A percentile compares a stretch with the other conserved stretches of the same genome.
Conservation (phyloP, 2,888 invertebrate species). For the Melanargia galathea region DNA sequence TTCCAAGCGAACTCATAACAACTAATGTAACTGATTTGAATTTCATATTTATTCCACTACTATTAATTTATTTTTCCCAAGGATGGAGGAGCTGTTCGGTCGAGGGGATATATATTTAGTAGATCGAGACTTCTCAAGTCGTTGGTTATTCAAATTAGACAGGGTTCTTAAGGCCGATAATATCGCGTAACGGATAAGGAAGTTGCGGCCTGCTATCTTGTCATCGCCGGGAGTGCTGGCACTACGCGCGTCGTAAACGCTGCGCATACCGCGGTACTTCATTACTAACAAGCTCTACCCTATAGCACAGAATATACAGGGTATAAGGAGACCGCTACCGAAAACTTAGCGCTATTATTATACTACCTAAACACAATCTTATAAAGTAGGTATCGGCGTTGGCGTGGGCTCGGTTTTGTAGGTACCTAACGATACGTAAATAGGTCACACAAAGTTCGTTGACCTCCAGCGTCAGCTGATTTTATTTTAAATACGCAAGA, state of each 20-base stretch:
- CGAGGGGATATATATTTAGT: conserved; percentile 58
- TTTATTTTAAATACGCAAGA: no score
- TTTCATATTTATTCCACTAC: conserved; percentile 38
- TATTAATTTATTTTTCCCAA: conserved; percentile 47
- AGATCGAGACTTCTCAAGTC: conserved; percentile 56
- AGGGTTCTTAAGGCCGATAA: conserved; percentile 62
- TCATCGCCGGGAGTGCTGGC: conserved; percentile 57
- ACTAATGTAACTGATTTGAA: conserved; percentile 41
- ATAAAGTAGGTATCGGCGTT: no score
- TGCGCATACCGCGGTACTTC: conserved; percentile 34
- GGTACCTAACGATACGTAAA: no score
- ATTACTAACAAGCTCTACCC: conserved; percentile 33
- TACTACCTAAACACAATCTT: no score
- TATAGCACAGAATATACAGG: no score
- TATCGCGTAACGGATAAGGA: conserved; percentile 75
- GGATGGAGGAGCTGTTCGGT: conserved; percentile 57
- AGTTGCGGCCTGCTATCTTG: conserved; percentile 65
- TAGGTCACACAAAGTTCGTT: no score
- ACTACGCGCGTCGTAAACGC: conserved; percentile 44
- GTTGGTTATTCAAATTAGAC: conserved; percentile 72
- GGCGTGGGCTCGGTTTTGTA: no score
- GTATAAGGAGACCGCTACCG: no score
- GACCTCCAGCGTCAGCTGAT: no score
- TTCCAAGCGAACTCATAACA: conserved; percentile 42
- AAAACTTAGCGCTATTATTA: no score